Evolutionary conservation across 2,888 invertebrate species (phyloP), one percentile per base, ranked within the genome.

Genomic region (Pandemis heparana): DNA sequence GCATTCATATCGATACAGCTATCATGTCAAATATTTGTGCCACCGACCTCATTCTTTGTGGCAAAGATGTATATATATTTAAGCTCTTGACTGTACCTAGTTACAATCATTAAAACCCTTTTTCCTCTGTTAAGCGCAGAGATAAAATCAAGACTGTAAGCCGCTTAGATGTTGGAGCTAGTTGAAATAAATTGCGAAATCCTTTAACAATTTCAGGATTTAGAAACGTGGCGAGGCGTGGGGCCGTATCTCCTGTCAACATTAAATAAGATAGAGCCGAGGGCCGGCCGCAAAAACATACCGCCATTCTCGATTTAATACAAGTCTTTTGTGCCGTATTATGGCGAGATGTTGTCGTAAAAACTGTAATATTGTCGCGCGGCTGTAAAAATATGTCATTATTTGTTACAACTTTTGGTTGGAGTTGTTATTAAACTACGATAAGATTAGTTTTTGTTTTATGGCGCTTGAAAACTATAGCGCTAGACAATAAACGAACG

Each of bases 291-390:
- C 67, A n/a, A 69, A 48, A 48, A 56, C 62, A 62, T 67, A 41
- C 66, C 65, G 38, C 51, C 65, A 38, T 51, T 65, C 48, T 16
- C 46, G 72, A 12, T 61, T 71, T 71, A 71, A 68, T 73, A 56
- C 68, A 63, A 73, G 73, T 64, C 68, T 64, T 66, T 73, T 73
- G 73, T 73, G 73, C 63, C 32, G 48, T 48, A 59, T 73, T 68
- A 73, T 69, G 68, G 48, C 46, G 16, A 59, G 59, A 56, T 41
- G 39, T 41, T 59, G 68, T 69, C 68, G 73, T 73, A 73, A 73
- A 73, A 73, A 73, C 68, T 59, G 73, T 73, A 64, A 73, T 73
- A 69, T 69, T 69, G 59, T 64, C 59, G 48, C 63, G 62, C 43
- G 68, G 73, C 59, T 68, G 68, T 73, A 73, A 73, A 71, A 73